phyloP scores from a whole-genome alignment of 2,797 vertebrate genomes.

The Aphelocoma californica region DNA sequence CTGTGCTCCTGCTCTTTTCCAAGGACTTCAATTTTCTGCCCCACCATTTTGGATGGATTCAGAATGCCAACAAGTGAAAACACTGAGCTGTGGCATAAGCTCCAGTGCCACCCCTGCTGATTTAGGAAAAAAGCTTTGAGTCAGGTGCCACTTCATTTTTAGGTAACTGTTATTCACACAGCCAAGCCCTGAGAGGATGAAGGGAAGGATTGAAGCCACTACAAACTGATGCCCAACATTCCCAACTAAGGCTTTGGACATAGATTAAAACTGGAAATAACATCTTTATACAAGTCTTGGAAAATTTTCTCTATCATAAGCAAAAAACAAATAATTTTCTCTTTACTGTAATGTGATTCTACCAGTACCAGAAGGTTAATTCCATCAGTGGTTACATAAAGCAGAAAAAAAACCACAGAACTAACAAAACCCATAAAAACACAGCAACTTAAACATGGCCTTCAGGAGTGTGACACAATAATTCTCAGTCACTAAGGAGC shows the following conservation, averaged over 20 bases:
- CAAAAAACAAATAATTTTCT: background rate
- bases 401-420: background rate
- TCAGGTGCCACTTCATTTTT: background rate
- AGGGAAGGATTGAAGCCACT: background rate
- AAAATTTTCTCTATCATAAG: background rate
- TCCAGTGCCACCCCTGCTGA: background rate
- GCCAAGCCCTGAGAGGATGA: background rate
- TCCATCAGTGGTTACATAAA: background rate
- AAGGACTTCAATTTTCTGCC: background rate
- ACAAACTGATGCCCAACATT: accelerated
- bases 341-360: background rate
- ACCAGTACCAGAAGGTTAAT: background rate
- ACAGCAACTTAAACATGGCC: background rate
- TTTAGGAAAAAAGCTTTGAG: background rate
- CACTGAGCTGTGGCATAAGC: accelerated
- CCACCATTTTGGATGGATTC: accelerated
- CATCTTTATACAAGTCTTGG: background rate
- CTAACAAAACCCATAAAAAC: background rate
- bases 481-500: background rate
- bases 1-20: background rate
- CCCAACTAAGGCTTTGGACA: background rate
- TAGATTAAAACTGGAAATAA: background rate
- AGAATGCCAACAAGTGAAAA: background rate
- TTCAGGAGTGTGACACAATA: background rate
- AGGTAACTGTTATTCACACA: background rate